Percentiles rank a stretch among this genome's conserved stretches.
Conservation (phyloP, 53 echinoderm and acorn worm genomes). For the Arbacia lixula region DNA sequence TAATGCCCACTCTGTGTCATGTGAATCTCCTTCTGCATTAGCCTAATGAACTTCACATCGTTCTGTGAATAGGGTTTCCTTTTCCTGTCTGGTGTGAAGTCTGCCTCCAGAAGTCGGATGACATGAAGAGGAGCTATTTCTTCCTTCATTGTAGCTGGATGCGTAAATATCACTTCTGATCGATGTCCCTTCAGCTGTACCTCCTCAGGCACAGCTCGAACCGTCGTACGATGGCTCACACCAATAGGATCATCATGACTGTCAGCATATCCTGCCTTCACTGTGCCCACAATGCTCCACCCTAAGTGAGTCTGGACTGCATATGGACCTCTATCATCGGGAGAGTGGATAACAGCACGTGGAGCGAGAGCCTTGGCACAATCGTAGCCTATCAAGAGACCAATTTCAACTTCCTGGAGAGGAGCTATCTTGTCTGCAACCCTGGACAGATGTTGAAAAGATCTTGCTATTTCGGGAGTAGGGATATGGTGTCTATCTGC, state of each 20-base stretch:
- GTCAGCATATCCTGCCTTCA: neutral
- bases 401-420: no score
- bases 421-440: no score
- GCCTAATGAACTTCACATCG: constrained; percentile 57
- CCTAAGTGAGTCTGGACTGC: constrained; percentile 65
- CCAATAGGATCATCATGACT: constrained; percentile 20
- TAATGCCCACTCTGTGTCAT: constrained; percentile 50
- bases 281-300: constrained; percentile 59
- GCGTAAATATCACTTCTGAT: constrained; percentile 15
- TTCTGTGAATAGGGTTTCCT: constrained; percentile 48
- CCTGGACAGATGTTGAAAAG: no score
- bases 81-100: constrained; percentile 49
- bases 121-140: constrained; percentile 50
- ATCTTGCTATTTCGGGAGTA: no score
- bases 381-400: no score
- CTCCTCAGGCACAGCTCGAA: constrained; percentile 5
- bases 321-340: constrained; percentile 1
- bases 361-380: no score
- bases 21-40: constrained; percentile 54
- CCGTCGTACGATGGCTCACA: constrained; percentile 10
- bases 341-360: constrained; percentile 24
- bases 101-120: constrained; percentile 49
- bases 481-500: no score
- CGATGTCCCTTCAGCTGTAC: constrained; percentile 11
- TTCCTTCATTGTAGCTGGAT: constrained; percentile 43